Evolutionary conservation across 1,140 invertebrate species (phyloP).

Genomic region (Orius insidiosus): DNA sequence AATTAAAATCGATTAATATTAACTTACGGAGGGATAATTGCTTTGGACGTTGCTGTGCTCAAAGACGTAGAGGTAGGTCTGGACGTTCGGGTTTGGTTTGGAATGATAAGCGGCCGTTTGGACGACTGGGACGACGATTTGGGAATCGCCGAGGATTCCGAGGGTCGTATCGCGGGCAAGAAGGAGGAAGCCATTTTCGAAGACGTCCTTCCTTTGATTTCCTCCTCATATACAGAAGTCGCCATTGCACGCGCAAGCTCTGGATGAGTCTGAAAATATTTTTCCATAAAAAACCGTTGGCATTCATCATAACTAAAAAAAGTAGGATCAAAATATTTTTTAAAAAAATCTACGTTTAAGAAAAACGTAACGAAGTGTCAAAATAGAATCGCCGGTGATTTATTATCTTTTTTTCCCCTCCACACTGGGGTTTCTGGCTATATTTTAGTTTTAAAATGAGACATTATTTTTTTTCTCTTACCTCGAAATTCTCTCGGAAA

Average conservation of each 20-base stretch:
- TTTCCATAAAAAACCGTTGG: not conserved
- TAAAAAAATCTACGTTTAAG: not conserved
- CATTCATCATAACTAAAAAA: too few relatives aligned
- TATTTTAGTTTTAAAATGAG: not conserved
- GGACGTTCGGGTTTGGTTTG: constrained; percentile 34
- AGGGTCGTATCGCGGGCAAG: constrained; percentile 67
- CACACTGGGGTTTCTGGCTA: not conserved
- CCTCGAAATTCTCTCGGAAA: constrained; percentile 42
- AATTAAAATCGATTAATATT: not conserved
- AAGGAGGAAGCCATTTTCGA: too few relatives aligned
- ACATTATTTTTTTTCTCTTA: too few relatives aligned
- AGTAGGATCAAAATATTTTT: not conserved
- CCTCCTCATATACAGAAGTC: constrained; percentile 5
- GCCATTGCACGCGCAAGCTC: constrained; percentile 3
- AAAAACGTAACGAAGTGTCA: too few relatives aligned
- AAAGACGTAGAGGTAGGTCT: constrained; percentile 84
- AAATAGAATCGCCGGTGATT: too few relatives aligned
- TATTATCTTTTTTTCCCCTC: too few relatives aligned
- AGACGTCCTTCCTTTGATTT: too few relatives aligned
- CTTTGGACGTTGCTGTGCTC: constrained; percentile 85
- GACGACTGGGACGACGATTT: constrained; percentile 80
- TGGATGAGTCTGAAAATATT: not conserved
- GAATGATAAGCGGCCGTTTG: constrained; percentile 85
- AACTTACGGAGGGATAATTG: constrained; percentile 71
- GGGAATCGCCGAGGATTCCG: constrained; percentile 82